Evolutionary conservation across 2,888 invertebrate genomes (phyloP), one percentile per base, ranked within the genome.

Genomic region (Chouioia cunea): DNA sequence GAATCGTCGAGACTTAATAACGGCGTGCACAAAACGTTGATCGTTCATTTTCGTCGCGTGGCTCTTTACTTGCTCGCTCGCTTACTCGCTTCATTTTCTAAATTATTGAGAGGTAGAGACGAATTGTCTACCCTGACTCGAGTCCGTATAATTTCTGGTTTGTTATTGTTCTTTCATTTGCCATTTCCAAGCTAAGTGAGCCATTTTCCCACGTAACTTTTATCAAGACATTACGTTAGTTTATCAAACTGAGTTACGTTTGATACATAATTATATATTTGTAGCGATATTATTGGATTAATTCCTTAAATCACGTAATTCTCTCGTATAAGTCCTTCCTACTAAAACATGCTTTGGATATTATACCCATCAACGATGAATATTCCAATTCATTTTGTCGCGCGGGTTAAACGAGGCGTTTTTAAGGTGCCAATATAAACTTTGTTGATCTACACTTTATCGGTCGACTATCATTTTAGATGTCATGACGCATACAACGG

Each of bases 41-140:
- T 50, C 18, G 27, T 14, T 10, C n/a, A n/a, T n/a, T n/a, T n/a
- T n/a, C 16, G 23, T 2, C 58, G 43, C 18, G 50, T 18, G 22
- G 22, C 14, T 18, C 43, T 58, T 23, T 46, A 14, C 15, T 23
- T 16, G 58, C 16, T 3, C 43, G n/a, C 48, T 4, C 8, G 52
- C n/a, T 4, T 36, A 44, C 14, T 44, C 12, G 23, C 23, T 16
- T 27, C 15, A 63, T 53, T 63, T 53, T 53, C 53, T 36, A 46
- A 54, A 63, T 54, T 27, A 27, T 27, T 22, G 50, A 60, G 48
- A 14, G 22, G n/a, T 44, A 44, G 44, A 15, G 18, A 15, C n/a
- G n/a, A n/a, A n/a, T n/a, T n/a, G 14, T 48, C 2, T 23, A 22
- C n/a, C 22, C 53, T 4, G 15, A 8, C 43, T 2, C 46, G 59